Percentiles rank a stretch among this genome's conserved stretches.
These are phyloP conservation scores for Adoxophyes honmai DNA, from an alignment of 1,140 invertebrate species.

Conservation along the genomic window DNA sequence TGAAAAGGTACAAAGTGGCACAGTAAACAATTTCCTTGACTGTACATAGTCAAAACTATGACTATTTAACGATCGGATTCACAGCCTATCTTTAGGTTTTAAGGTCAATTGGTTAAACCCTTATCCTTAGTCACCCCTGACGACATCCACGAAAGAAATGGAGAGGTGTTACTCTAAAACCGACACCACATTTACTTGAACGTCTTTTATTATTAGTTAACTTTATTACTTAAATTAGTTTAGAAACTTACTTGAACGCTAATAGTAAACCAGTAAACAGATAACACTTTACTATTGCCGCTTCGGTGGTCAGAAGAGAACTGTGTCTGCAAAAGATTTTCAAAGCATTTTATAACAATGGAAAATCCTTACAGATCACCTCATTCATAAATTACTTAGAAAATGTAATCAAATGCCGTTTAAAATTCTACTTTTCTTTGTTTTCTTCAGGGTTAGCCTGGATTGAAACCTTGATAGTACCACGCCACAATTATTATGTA, in stretches of 20 bases:
- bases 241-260: background rate
- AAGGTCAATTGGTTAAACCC: too few relatives aligned
- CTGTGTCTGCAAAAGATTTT: background rate
- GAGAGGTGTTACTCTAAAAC: too few relatives aligned
- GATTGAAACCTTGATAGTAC: too few relatives aligned
- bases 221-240: too few relatives aligned
- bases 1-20: too few relatives aligned
- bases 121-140: too few relatives aligned
- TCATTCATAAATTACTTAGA: background rate
- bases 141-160: too few relatives aligned
- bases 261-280: background rate
- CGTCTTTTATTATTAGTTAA: background rate
- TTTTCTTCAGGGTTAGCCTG: background rate
- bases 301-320: background rate
- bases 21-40: too few relatives aligned
- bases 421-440: background rate
- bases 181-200: background rate
- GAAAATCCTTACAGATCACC: background rate
- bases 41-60: too few relatives aligned
- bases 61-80: too few relatives aligned
- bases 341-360: background rate
- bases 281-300: background rate
- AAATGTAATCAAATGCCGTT: background rate
- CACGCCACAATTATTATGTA: too few relatives aligned
- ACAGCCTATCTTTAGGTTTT: too few relatives aligned